Percentiles rank a stretch among this genome's conserved stretches.
These are phyloP conservation scores for Bombycilla garrulus DNA, from an alignment of 2,113 vertebrate genomes.

Conservation along the genomic window DNA sequence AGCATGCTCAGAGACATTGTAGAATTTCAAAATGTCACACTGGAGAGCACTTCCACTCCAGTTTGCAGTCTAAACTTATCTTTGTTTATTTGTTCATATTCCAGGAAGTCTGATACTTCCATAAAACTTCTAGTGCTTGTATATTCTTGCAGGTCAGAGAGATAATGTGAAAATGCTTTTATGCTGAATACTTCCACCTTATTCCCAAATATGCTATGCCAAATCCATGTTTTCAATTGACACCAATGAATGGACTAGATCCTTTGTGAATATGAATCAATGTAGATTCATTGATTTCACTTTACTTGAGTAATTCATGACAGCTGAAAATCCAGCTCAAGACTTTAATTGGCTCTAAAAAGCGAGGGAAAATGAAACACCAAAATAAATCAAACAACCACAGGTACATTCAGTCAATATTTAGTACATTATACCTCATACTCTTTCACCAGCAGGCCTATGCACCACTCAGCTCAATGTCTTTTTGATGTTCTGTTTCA, in stretches of 20 bases:
- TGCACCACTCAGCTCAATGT: not conserved
- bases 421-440: not conserved
- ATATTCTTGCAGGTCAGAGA: not conserved
- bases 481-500: not conserved
- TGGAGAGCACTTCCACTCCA: not conserved
- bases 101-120: not conserved
- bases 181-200: not conserved
- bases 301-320: constrained; percentile 4
- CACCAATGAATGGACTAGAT: not conserved
- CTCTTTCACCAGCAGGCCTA: not conserved
- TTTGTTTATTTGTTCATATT: not conserved
- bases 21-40: not conserved
- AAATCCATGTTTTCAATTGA: not conserved
- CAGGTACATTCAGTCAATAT: not conserved
- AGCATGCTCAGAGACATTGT: not conserved
- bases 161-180: constrained; percentile 1
- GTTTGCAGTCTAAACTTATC: not conserved
- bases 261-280: not conserved
- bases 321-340: not conserved
- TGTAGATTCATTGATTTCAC: constrained; percentile 19
- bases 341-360: constrained; percentile 19
- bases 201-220: not conserved
- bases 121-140: not conserved
- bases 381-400: constrained; percentile 19
- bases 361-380: not conserved